Evolutionary conservation across 2,888 invertebrate species (phyloP).

Genomic region (Pemphredon lugubris): DNA sequence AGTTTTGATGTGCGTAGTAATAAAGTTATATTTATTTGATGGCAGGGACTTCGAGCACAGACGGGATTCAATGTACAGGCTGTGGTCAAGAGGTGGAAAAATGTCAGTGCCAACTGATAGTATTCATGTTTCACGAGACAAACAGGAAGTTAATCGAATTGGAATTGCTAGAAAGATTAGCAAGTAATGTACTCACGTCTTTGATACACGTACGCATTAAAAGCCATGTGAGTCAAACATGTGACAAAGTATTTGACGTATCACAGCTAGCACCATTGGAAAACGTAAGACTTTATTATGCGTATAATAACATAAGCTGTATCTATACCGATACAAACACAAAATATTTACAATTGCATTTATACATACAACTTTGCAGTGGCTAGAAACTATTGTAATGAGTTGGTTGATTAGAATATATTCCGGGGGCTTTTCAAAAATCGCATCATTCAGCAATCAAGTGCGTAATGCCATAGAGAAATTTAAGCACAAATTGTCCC

Average conservation of each 20-base stretch:
- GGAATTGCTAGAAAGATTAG: constrained; percentile 90
- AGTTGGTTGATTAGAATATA: constrained; percentile 94
- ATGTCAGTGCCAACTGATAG: constrained; percentile 86
- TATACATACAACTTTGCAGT: constrained; percentile 81
- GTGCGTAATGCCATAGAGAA: constrained; percentile 84
- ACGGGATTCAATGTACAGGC: constrained; percentile 86
- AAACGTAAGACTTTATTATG: constrained; percentile 82
- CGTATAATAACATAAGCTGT: constrained; percentile 6
- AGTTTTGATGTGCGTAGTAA: too few relatives aligned
- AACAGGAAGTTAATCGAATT: constrained; percentile 89
- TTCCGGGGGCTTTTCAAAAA: constrained; percentile 85
- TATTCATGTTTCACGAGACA: constrained; percentile 88
- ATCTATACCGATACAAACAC: constrained; percentile 1
- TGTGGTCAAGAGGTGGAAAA: constrained; percentile 86
- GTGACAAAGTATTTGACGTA: constrained; percentile 93
- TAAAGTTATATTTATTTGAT: constrained; percentile 31
- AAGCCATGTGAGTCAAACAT: constrained; percentile 91
- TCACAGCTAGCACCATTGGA: constrained; percentile 90
- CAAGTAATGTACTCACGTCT: constrained; percentile 91
- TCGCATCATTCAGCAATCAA: constrained; percentile 83
- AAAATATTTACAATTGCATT: constrained; percentile 8
- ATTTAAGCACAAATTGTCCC: constrained; percentile 89
- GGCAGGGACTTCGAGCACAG: constrained; percentile 82
- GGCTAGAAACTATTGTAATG: constrained; percentile 93
- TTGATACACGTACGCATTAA: constrained; percentile 92